Evolutionary conservation across 2,888 invertebrate genomes (phyloP).

Genomic region (Drosophila fulvimacula): DNA sequence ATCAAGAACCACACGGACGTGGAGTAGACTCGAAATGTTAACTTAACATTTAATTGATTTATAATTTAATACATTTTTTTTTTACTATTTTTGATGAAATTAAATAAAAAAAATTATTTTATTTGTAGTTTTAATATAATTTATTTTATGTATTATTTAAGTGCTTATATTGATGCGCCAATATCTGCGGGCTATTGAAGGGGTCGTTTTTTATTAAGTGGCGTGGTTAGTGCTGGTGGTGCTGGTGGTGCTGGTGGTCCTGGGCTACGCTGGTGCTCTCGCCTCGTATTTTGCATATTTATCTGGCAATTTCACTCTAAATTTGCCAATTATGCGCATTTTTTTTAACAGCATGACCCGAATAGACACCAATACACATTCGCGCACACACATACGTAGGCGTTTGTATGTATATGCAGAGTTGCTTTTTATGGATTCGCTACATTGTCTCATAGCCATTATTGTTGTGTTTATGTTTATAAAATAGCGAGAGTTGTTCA

Average conservation of each 20-base stretch:
- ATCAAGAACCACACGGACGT: constrained; percentile 59
- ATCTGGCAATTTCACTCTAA: constrained; percentile 75
- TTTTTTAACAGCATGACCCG: constrained; percentile 69
- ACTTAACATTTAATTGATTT: background rate
- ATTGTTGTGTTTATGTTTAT: constrained; percentile 43
- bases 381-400: constrained; percentile 11
- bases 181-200: constrained; percentile 9
- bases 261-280: constrained; percentile 2
- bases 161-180: constrained; percentile 17
- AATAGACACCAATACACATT: constrained; percentile 57
- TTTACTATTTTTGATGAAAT: background rate
- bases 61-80: background rate
- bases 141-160: constrained; percentile 22
- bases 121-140: constrained; percentile 11
- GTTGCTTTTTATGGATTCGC: constrained; percentile 57
- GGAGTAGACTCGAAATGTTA: background rate
- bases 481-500: constrained; percentile 45
- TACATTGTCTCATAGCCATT: constrained; percentile 67
- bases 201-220: constrained; percentile 2
- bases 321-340: constrained; percentile 79
- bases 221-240: background rate
- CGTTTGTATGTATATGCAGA: constrained; percentile 17
- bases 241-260: background rate
- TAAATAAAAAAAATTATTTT: constrained; percentile 1
- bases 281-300: constrained; percentile 66